Percentiles rank a stretch among this genome's conserved stretches.
Conservation (phyloP, 2,888 invertebrate genomes). For the Nomada fabriciana region DNA sequence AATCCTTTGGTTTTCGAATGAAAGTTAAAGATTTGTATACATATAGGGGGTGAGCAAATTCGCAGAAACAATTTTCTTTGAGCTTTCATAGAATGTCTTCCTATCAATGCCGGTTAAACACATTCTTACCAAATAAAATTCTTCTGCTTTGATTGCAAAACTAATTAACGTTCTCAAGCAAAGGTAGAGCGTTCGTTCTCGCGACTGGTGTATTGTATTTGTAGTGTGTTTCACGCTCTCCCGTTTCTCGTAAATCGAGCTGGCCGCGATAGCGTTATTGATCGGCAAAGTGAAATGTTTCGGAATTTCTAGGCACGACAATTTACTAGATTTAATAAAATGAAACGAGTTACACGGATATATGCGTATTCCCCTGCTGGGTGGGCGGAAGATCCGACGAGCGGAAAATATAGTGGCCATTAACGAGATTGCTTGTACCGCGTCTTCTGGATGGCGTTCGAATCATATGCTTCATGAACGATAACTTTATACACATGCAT, state of each 20-base stretch:
- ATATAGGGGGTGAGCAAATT: not conserved
- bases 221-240: constrained; percentile 6
- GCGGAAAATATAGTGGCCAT: constrained; percentile 79
- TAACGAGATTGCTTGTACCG: constrained; percentile 81
- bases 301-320: constrained; percentile 46
- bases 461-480: constrained; percentile 64
- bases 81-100: not conserved
- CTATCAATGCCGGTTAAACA: not conserved
- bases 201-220: not conserved
- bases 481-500: constrained; percentile 40
- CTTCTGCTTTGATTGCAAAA: not conserved
- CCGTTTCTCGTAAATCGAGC: constrained; percentile 22
- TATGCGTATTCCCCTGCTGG: constrained; percentile 75
- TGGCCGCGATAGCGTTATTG: constrained; percentile 47
- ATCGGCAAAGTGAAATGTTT: constrained; percentile 58
- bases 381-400: constrained; percentile 62
- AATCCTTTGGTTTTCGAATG: not conserved
- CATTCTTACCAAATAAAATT: constrained; percentile 2
- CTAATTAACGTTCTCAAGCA: constrained; percentile 10
- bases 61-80: not conserved
- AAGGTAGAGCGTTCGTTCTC: not conserved
- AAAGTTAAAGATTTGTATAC: not conserved
- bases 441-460: constrained; percentile 63
- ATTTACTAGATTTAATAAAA: constrained; percentile 82
- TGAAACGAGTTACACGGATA: constrained; percentile 77